phyloP scores from a whole-genome alignment of 2,797 vertebrate genomes.

The Anas capensis region DNA sequence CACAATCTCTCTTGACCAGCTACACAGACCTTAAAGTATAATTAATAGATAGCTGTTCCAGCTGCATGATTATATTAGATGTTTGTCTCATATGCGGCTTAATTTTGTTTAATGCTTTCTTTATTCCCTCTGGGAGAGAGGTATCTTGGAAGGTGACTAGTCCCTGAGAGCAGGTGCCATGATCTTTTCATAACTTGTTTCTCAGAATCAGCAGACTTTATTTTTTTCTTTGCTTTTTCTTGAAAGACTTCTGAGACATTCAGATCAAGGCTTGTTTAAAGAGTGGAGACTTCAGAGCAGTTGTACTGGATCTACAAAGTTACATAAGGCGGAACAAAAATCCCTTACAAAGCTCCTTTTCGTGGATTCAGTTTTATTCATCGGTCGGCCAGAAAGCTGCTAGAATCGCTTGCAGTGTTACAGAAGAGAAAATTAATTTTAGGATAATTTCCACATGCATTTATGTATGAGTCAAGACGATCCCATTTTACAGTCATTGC shows the following conservation, averaged over 20 bases:
- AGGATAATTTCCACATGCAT: background rate
- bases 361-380: background rate
- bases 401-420: background rate
- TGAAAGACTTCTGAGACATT: background rate
- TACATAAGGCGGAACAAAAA: background rate
- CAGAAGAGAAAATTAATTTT: background rate
- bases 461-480: fast-evolving
- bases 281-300: background rate
- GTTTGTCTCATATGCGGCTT: background rate
- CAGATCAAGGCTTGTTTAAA: background rate
- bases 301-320: background rate
- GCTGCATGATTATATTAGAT: background rate
- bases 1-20: background rate
- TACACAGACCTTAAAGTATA: background rate
- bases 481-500: background rate
- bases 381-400: background rate
- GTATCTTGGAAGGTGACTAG: background rate
- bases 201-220: too few species aligned
- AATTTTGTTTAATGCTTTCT: background rate
- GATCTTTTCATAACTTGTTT: background rate
- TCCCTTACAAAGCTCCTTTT: background rate
- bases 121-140: background rate
- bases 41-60: background rate
- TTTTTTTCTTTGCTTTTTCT: background rate
- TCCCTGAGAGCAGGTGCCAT: background rate